Evolutionary conservation across 92 coral and sea anemone species (phyloP).

Genomic region (Paramuricea clavata): DNA sequence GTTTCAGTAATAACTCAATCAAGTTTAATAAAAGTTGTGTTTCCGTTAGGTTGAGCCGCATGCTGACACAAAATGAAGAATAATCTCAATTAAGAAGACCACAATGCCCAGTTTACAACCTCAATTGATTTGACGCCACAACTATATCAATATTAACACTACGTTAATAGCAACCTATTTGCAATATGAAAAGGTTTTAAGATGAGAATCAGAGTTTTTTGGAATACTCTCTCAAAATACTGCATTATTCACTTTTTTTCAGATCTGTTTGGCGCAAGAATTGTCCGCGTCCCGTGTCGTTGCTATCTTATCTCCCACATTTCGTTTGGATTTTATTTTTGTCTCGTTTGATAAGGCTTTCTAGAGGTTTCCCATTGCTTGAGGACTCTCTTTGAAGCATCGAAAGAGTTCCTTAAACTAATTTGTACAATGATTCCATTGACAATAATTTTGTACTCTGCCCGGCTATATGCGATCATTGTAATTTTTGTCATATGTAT

Average conservation of each 20-base stretch:
- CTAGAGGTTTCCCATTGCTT: not conserved
- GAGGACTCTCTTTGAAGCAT: not conserved
- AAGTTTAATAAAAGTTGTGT: constrained; percentile 24
- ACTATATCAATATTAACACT: constrained; percentile 41
- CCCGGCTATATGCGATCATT: no score
- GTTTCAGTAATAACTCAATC: constrained; percentile 18
- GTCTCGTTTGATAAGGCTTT: not conserved
- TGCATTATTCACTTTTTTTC: constrained; percentile 18
- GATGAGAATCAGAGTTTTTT: constrained; percentile 5
- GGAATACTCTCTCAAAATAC: not conserved
- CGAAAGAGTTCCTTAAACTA: not conserved
- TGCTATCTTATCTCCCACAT: not conserved
- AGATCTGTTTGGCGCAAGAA: not conserved
- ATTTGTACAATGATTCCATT: no score
- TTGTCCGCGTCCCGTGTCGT: not conserved
- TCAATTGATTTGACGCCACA: constrained; percentile 32
- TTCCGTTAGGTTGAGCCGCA: constrained; percentile 23
- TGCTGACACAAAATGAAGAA: not conserved
- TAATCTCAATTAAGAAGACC: constrained; percentile 32
- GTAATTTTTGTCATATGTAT: no score
- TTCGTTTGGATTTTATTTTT: not conserved
- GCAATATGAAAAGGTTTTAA: constrained; percentile 13
- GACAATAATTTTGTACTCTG: no score
- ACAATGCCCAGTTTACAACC: constrained; percentile 35
- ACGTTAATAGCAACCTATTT: constrained; percentile 24